Base-by-base conservation (phyloP, 2,888 invertebrate genomes). In the Epicampocera succincta region DNA sequence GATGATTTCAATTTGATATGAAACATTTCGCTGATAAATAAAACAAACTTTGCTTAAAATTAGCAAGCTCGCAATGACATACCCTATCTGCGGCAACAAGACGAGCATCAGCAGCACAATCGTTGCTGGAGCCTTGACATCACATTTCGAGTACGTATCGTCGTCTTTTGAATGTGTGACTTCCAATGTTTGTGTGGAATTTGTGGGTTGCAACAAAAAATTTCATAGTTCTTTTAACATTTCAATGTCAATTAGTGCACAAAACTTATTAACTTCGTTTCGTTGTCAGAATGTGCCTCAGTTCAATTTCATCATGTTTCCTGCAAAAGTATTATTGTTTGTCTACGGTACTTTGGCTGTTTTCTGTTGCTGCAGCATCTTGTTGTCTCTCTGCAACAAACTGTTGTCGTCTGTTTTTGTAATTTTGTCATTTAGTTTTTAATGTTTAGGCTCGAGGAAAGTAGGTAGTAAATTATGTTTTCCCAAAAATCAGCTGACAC, bases 201-300 rank as follows among this genome's bases (percentile, higher is more conserved):
- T 63, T 73, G 73, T 73, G 66, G 68, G 42, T 44, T 44, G 52
- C 52, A 68, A 68, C 33, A 63, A 60, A 54, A 15, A 66, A 78
- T 52, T 72, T 58, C 25, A 48, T 50, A 33, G 13, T 69, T 68
- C 61, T 65, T 73, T 81, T 81, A 68, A 73, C 68, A 77, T 81
- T 81, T 81, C 81, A 77, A 77, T 81, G 76, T 81, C 81, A 81
- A 81, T 81, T 81, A 80, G 66, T 54, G 52, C 54, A 69, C 25
- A 25, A 42, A 60, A 69, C 54, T 77, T 66, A 52, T 6, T 42
- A 68, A 48, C 65, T 74, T 61, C 38, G n/a, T 72, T 60, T 56
- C 48, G 56, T 72, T 65, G n/a, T 46, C 61, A 29, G 54, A 44
- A 52, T n/a, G 42, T 61, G 76, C 54, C 54, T 72, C 48, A 58